A percentile compares a stretch with the other conserved stretches of the same genome.
These are phyloP conservation scores for Eupithecia abbreviata DNA, from an alignment of 2,888 invertebrate genomes.

Conservation along the genomic window DNA sequence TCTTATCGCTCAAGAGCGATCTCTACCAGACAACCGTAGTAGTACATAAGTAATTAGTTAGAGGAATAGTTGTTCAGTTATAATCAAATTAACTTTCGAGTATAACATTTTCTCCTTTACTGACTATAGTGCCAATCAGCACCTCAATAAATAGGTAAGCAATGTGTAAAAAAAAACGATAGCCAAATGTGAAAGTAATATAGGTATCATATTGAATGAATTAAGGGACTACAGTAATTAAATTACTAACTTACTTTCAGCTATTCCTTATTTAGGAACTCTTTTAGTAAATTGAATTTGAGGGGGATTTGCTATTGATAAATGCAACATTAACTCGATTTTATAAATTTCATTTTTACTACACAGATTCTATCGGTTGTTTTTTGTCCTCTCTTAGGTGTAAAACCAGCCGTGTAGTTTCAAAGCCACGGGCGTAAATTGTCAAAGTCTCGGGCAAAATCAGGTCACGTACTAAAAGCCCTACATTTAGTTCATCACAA, in stretches of 20 bases:
- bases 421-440: neutral
- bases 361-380: neutral
- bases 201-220: too few relatives aligned
- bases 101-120: neutral
- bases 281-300: too few relatives aligned
- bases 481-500: constrained; percentile 6
- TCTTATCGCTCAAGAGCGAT: too few relatives aligned
- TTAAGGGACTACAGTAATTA: too few relatives aligned
- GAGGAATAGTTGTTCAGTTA: neutral
- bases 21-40: too few relatives aligned
- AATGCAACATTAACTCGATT: too few relatives aligned
- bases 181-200: neutral
- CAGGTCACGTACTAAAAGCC: constrained; percentile 12
- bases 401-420: neutral
- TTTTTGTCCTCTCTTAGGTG: neutral
- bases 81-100: neutral
- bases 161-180: neutral
- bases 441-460: neutral
- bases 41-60: neutral
- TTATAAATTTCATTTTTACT: too few relatives aligned
- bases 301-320: too few relatives aligned
- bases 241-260: too few relatives aligned
- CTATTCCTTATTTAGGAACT: too few relatives aligned
- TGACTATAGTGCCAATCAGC: neutral
- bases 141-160: neutral